Evolutionary conservation across 2,888 invertebrate genomes (phyloP).

Genomic region (Perdita meconis): DNA sequence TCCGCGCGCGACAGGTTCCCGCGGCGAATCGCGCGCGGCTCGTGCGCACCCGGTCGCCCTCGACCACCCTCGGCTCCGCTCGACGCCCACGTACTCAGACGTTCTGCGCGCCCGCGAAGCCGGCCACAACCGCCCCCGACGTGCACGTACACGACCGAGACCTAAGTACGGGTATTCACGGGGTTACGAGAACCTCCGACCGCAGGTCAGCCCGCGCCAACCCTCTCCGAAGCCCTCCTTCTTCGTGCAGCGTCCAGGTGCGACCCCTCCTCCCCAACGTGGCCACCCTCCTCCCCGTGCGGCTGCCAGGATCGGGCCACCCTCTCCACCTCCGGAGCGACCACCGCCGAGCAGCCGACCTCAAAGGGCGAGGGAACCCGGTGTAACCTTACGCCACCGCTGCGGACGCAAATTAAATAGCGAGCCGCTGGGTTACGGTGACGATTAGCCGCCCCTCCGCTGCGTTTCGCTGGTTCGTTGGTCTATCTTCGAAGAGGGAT

Average conservation of each 20-base stretch:
- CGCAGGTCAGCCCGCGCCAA: slow-evolving; percentile 59
- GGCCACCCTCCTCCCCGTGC: slow-evolving; percentile 39
- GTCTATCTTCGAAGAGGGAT: not conserved
- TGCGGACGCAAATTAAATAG: slow-evolving; percentile 67
- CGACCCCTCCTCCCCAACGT: slow-evolving; percentile 18
- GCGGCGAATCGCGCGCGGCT: slow-evolving; percentile 60
- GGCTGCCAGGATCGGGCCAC: slow-evolving; percentile 38
- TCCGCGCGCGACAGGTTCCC: slow-evolving; percentile 70
- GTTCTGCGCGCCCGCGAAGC: slow-evolving; percentile 23
- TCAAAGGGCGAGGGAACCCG: slow-evolving; percentile 59
- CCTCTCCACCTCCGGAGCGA: slow-evolving; percentile 10
- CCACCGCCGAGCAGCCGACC: slow-evolving; percentile 59
- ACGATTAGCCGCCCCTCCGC: slow-evolving; percentile 43
- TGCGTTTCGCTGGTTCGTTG: not conserved
- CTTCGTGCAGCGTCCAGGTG: slow-evolving; percentile 1
- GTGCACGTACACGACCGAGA: slow-evolving; percentile 20
- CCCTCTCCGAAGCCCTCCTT: slow-evolving; percentile 32
- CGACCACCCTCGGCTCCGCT: slow-evolving; percentile 64
- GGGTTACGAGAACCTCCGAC: slow-evolving; percentile 61
- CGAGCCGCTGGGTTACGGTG: slow-evolving; percentile 23
- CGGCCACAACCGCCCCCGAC: slow-evolving; percentile 29
- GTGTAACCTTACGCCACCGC: slow-evolving; percentile 62
- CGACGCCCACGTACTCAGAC: slow-evolving; percentile 30
- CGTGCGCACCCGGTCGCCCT: slow-evolving; percentile 66
- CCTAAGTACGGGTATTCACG: slow-evolving; percentile 45